These are phyloP conservation scores for Loxodonta africana DNA, from an alignment of 2,113 vertebrate genomes.

Conservation along the genomic window DNA sequence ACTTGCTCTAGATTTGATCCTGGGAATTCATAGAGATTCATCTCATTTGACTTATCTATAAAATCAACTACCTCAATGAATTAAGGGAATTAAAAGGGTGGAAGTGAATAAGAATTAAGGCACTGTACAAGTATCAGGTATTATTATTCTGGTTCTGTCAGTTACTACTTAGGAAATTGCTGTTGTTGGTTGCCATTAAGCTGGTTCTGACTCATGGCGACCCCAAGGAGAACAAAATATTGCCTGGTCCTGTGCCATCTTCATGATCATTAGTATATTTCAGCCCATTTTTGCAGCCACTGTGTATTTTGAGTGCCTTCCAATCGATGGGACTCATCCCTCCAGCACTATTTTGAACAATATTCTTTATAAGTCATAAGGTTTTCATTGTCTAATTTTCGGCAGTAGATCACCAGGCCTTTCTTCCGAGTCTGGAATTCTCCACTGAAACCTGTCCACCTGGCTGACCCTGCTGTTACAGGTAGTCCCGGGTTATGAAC, in stretches of 20 bases:
- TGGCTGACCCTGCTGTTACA: background rate
- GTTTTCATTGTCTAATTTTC: background rate
- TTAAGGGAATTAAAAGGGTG: constrained; percentile 1
- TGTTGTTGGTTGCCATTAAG: background rate
- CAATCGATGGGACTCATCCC: background rate
- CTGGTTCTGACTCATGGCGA: background rate
- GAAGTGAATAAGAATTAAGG: background rate
- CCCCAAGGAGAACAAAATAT: background rate
- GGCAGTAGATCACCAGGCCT: background rate
- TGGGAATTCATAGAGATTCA: background rate
- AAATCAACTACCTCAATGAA: background rate
- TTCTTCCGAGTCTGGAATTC: background rate
- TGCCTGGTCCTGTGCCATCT: no score
- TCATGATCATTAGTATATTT: no score
- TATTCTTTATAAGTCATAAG: background rate
- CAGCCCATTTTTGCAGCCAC: background rate
- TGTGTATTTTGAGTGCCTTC: background rate
- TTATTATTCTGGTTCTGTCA: background rate
- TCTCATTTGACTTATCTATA: background rate
- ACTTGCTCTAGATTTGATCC: no score
- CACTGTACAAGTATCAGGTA: background rate
- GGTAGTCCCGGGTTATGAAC: no score
- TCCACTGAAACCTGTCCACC: background rate
- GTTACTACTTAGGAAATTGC: background rate
- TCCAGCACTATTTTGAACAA: background rate